Evolutionary conservation across 2,888 invertebrate genomes (phyloP), one percentile per base, ranked within the genome.

Genomic region (Drosophila limbata): DNA sequence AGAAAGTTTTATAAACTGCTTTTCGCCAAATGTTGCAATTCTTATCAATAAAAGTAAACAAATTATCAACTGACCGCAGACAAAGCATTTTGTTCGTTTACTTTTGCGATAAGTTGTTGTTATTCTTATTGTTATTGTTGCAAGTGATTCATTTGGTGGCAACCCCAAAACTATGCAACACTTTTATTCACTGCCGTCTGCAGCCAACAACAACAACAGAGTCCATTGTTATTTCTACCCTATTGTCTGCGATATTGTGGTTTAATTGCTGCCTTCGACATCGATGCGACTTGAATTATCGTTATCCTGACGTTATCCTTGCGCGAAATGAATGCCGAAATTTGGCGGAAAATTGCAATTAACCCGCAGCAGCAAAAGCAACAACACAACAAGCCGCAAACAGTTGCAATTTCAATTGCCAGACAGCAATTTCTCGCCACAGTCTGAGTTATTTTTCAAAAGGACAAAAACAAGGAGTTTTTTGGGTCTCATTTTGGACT

Each of bases 281-380:
- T 72, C 60, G 69, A 31, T 37, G 39, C 45, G 21, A 73, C 55
- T 69, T 73, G 61, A 72, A 21, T 76, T 73, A 60, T 73, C 35
- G 64, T 37, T 47, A 44, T 63, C 11, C 40, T 48, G 35, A 19
- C 55, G 55, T 52, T 62, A 44, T 56, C 35, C 17, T 33, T 35
- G 42, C 42, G 40, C 31, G 11, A 15, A 10, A 40, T 44, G 37
- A 45, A 56, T 21, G 15, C 62, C 35, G 21, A 61, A 56, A 69
- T 59, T 66, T 73, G 75, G 76, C 70, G 83, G 75, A 61, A 75
- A 86, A 79, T 84, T 84, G 76, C 84, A 86, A 85, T 87, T 83
- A 84, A 77, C 70, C 19, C 42, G 13, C 37, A 15, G 52, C 37
- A 33, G 17, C n/a, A 17, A 3, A 33, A 15, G 45, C 37, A 33